A percentile compares a stretch with the other conserved stretches of the same genome.
Evolutionary conservation across 2,797 vertebrate species (phyloP).

Genomic region (Periparus ater): DNA sequence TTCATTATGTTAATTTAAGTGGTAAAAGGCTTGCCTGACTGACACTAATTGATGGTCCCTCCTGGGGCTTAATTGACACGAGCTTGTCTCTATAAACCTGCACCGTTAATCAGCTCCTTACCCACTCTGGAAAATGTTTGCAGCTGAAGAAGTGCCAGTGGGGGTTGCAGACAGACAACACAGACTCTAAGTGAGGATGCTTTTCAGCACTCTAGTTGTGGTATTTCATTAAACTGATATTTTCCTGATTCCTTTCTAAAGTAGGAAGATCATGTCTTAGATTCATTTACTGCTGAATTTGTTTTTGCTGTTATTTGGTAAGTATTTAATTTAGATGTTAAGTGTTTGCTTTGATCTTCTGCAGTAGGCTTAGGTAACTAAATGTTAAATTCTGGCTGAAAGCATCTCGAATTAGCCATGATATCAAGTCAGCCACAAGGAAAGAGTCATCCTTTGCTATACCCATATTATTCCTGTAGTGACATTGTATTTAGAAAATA

Average conservation of each 20-base stretch:
- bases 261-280: not conserved
- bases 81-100: slow-evolving; percentile 53
- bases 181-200: not conserved
- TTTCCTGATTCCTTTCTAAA: not conserved
- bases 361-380: not conserved
- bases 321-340: not conserved
- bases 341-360: not conserved
- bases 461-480: not conserved
- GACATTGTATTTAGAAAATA: not conserved
- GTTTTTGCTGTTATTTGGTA: not conserved
- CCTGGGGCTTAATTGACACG: slow-evolving; percentile 59
- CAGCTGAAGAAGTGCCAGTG: slow-evolving; percentile 6
- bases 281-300: not conserved
- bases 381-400: not conserved
- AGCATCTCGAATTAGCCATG: not conserved
- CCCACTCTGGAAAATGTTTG: slow-evolving; percentile 8
- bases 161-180: slow-evolving; percentile 22
- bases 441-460: not conserved
- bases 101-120: slow-evolving; percentile 44
- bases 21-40: slow-evolving; percentile 47
- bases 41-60: slow-evolving; percentile 66
- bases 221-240: not conserved
- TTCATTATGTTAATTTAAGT: slow-evolving; percentile 51
- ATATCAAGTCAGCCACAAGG: not conserved
- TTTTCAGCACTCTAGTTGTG: not conserved